Evolutionary conservation across 2,888 invertebrate genomes (phyloP).

Genomic region (Ectemnius continuus): DNA sequence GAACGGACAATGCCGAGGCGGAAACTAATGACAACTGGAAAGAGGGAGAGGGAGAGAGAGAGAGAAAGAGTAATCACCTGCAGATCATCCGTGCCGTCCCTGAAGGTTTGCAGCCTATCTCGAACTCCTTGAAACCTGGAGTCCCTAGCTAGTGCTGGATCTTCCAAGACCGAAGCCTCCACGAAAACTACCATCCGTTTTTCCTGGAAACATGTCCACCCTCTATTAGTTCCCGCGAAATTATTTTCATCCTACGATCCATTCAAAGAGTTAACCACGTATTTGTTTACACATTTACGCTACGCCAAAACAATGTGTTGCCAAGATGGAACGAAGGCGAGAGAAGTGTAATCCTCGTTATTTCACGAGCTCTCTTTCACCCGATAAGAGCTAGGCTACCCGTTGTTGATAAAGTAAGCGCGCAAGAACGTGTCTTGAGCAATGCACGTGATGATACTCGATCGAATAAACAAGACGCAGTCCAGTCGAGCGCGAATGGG

Average conservation of each 20-base stretch:
- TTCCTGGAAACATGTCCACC: slow-evolving; percentile 81
- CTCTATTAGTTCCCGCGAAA: too few species aligned
- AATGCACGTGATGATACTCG: slow-evolving; percentile 26
- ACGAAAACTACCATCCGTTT: slow-evolving; percentile 98
- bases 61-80: slow-evolving; percentile 73
- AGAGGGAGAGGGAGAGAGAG: not conserved
- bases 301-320: not conserved
- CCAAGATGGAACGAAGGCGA: not conserved
- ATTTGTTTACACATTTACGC: too few species aligned
- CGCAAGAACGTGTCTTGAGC: not conserved
- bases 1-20: slow-evolving; percentile 5
- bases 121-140: slow-evolving; percentile 87
- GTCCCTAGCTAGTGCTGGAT: slow-evolving; percentile 87
- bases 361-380: not conserved
- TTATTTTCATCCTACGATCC: too few species aligned
- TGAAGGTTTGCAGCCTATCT: slow-evolving; percentile 90
- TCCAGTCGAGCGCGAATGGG: too few species aligned
- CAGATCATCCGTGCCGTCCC: slow-evolving; percentile 94
- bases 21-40: not conserved
- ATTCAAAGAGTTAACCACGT: too few species aligned
- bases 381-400: slow-evolving; percentile 3
- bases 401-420: slow-evolving; percentile 3
- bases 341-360: not conserved
- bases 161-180: slow-evolving; percentile 93
- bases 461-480: slow-evolving; percentile 10